A percentile compares a stretch with the other conserved stretches of the same genome.
Evolutionary conservation across 2,888 invertebrate genomes (phyloP).

Genomic region (Melipona bicolor): DNA sequence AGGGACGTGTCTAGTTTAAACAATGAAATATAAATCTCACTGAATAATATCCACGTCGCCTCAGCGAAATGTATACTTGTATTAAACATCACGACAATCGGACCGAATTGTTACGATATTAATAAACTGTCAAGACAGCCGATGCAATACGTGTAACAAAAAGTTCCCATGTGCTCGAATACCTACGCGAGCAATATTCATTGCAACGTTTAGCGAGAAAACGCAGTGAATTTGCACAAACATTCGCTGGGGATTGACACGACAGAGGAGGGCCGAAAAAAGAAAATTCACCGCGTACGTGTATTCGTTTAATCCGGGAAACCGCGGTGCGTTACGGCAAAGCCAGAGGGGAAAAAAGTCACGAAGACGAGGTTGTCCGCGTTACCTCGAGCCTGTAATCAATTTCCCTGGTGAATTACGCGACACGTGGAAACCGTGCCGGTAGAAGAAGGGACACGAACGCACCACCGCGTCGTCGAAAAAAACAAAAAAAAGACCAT

Average conservation of each 20-base stretch:
- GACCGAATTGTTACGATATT: no score
- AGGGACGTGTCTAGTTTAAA: no score
- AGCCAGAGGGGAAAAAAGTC: not conserved
- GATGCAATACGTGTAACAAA: no score
- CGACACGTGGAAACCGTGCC: not conserved
- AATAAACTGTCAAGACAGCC: no score
- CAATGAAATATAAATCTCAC: no score
- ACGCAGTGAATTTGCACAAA: no score
- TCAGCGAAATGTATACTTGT: no score
- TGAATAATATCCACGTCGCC: no score
- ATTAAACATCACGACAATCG: no score
- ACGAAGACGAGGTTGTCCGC: not conserved
- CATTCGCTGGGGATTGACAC: not conserved
- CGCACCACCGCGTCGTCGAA: not conserved
- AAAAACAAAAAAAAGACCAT: not conserved
- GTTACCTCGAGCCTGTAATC: not conserved
- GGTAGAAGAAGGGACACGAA: not conserved
- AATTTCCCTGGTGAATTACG: constrained; percentile 3
- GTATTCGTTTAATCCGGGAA: not conserved
- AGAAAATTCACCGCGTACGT: not conserved
- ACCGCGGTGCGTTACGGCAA: not conserved
- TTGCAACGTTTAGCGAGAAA: no score
- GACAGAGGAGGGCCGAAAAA: not conserved
- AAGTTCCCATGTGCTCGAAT: no score
- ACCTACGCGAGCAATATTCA: no score